phyloP scores from a whole-genome alignment of 2,797 vertebrate genomes.

The Vireo griseus region DNA sequence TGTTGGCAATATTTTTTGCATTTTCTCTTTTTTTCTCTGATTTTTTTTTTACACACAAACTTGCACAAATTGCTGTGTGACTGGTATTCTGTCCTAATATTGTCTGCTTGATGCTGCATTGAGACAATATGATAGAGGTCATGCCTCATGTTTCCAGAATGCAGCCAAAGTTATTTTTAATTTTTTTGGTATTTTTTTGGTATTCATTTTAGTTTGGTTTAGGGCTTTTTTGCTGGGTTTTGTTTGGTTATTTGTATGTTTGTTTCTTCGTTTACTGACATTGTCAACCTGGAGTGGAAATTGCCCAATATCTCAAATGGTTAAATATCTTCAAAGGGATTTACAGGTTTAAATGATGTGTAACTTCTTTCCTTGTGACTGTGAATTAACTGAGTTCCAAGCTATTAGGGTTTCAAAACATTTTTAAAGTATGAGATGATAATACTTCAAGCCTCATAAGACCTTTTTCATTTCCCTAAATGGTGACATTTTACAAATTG shows the following conservation, averaged over 20 bases:
- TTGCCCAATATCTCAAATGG: not conserved
- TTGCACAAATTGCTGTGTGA: not conserved
- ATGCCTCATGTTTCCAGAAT: not conserved
- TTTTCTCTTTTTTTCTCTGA: not conserved
- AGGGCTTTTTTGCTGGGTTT: accelerated
- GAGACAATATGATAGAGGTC: not conserved
- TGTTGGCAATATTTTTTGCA: not conserved
- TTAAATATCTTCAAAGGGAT: not conserved
- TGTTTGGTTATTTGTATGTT: not conserved
- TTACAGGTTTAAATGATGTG: not conserved
- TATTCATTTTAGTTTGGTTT: not conserved
- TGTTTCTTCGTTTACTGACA: not conserved
- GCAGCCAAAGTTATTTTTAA: not conserved
- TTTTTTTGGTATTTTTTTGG: not conserved
- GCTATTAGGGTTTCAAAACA: not conserved
- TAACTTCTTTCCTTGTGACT: not conserved
- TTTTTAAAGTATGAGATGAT: not conserved
- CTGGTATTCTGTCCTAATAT: not conserved
- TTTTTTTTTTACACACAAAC: not conserved
- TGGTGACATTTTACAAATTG: not conserved
- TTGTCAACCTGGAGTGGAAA: not conserved
- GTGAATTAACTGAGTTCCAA: not conserved
- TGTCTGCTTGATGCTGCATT: not conserved
- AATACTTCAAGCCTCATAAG: not conserved
- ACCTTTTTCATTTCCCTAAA: not conserved